Evolutionary conservation across 1,140 invertebrate species (phyloP).

Genomic region (Leptopilina boulardi): DNA sequence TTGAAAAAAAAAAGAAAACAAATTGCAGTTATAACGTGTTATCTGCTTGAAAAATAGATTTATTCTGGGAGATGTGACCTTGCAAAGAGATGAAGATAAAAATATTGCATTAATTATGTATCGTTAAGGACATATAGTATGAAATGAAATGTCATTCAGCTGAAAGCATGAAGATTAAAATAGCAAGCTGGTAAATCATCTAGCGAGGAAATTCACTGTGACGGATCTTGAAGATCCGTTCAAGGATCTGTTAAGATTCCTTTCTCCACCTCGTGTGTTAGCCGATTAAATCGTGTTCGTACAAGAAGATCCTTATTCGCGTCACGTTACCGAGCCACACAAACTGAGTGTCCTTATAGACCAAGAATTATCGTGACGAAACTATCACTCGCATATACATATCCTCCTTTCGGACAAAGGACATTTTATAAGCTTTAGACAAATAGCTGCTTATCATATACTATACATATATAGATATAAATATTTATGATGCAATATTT

Average conservation of each 20-base stretch:
- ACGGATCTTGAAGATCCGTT: slow-evolving; percentile 35
- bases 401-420: slow-evolving; percentile 38
- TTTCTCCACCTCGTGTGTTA: slow-evolving; percentile 49
- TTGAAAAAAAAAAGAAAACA: neutral
- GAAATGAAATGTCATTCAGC: slow-evolving; percentile 24
- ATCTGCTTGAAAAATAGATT: neutral
- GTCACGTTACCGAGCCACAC: slow-evolving; percentile 52
- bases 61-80: neutral
- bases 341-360: slow-evolving; percentile 37
- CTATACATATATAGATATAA: no score
- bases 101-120: neutral
- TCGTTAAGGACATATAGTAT: neutral
- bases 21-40: neutral
- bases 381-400: slow-evolving; percentile 48
- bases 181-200: slow-evolving; percentile 22
- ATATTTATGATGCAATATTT: neutral
- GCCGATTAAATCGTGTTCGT: slow-evolving; percentile 44
- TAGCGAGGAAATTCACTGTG: slow-evolving; percentile 3
- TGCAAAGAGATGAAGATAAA: neutral
- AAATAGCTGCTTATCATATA: neutral
- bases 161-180: slow-evolving; percentile 2
- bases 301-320: slow-evolving; percentile 46
- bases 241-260: slow-evolving; percentile 39
- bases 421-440: neutral
- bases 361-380: slow-evolving; percentile 49